phyloP scores from a whole-genome alignment of 1,140 invertebrate genomes.

The Ips nitidus region DNA sequence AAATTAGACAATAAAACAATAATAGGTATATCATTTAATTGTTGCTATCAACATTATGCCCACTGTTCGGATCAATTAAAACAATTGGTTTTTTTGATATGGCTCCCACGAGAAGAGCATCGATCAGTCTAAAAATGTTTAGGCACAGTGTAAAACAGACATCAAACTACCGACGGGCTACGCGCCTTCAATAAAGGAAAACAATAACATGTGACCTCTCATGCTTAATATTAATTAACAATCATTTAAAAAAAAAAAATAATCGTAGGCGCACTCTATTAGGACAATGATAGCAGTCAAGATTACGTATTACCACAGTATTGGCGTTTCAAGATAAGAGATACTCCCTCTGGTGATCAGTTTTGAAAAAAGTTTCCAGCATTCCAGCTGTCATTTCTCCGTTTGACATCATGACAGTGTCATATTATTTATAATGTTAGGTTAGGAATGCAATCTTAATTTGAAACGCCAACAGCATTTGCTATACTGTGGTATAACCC shows the following conservation, averaged over 20 bases:
- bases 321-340: too few species aligned
- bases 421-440: too few species aligned
- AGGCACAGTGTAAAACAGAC: constrained; percentile 49
- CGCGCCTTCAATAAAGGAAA: constrained; percentile 20
- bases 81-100: constrained; percentile 34
- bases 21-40: constrained; percentile 26
- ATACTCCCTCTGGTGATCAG: too few species aligned
- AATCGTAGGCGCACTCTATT: not conserved
- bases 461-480: too few species aligned
- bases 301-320: too few species aligned
- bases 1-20: not conserved
- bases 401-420: too few species aligned
- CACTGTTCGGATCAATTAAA: constrained; percentile 52
- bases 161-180: constrained; percentile 37
- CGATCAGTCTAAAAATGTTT: constrained; percentile 47
- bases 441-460: too few species aligned
- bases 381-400: too few species aligned
- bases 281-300: too few species aligned
- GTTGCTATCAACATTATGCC: constrained; percentile 49
- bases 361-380: too few species aligned
- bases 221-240: constrained; percentile 12
- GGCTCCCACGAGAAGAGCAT: constrained; percentile 36
- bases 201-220: constrained; percentile 2
- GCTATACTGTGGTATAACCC: too few species aligned
- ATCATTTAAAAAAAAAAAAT: constrained; percentile 1